Percentiles rank a stretch among this genome's conserved stretches.
phyloP scores from a whole-genome alignment of 2,888 invertebrate genomes.

The Archaeoteleia sp. region DNA sequence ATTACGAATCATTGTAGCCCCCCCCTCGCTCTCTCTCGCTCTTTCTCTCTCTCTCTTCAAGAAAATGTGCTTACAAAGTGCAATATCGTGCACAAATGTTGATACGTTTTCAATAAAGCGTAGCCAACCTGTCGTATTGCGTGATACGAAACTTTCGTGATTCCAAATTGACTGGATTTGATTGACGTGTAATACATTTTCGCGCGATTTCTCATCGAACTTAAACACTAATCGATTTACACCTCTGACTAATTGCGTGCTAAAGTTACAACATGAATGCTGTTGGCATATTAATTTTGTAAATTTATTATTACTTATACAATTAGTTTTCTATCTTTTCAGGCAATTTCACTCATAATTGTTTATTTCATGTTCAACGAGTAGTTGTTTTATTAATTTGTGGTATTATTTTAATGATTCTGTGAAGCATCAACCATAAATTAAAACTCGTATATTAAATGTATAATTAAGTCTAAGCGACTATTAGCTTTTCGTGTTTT shows the following conservation, averaged over 20 bases:
- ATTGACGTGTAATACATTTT: conserved; percentile 52
- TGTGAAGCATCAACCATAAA: too few species aligned
- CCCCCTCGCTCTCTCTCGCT: too few species aligned
- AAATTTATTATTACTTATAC: too few species aligned
- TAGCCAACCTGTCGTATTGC: conserved; percentile 41
- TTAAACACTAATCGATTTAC: conserved; percentile 52
- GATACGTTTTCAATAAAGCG: conserved; percentile 50
- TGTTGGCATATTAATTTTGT: conserved; percentile 37
- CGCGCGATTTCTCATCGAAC: conserved; percentile 46
- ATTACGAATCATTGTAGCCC: too few species aligned
- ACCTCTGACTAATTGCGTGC: conserved; percentile 49
- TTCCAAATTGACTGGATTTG: conserved; percentile 45
- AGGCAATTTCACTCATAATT: too few species aligned
- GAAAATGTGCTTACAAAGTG: conserved; percentile 10
- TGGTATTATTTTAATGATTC: too few species aligned
- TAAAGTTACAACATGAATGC: conserved; percentile 40
- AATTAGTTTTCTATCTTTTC: not conserved
- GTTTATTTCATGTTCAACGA: too few species aligned
- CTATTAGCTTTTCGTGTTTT: too few species aligned
- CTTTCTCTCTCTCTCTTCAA: too few species aligned
- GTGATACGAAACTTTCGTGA: conserved; percentile 49
- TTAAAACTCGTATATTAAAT: too few species aligned
- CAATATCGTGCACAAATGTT: conserved; percentile 14
- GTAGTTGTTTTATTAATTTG: too few species aligned
- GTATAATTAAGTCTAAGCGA: too few species aligned